These are phyloP conservation scores for Cheilosia variabilis DNA, from an alignment of 2,888 invertebrate genomes.

Conservation along the genomic window DNA sequence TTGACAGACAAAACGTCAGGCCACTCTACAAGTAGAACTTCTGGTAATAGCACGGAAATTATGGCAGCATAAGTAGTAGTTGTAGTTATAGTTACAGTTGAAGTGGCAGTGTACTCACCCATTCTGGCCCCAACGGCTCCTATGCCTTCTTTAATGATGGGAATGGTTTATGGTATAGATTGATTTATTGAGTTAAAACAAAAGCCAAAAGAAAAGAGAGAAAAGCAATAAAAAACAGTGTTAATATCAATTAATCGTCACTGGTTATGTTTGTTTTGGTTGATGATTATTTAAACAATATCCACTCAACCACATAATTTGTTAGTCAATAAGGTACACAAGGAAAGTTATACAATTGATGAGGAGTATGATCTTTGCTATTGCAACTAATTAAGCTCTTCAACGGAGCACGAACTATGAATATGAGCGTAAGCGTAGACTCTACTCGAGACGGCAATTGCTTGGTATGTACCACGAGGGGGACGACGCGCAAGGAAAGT, in stretches of 20 bases:
- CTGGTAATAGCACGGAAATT: conserved; percentile 45
- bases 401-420: not conserved
- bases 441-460: not conserved
- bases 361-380: conserved; percentile 26
- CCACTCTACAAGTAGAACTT: conserved; percentile 38
- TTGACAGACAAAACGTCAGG: conserved; percentile 45
- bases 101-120: conserved; percentile 81
- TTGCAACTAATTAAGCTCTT: not conserved
- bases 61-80: conserved; percentile 53
- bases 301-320: conserved; percentile 4
- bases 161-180: conserved; percentile 69
- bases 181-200: conserved; percentile 76
- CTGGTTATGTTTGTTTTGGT: conserved; percentile 51
- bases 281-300: conserved; percentile 2
- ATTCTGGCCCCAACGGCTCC: conserved; percentile 79
- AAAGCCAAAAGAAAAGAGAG: conserved; percentile 78
- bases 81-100: conserved; percentile 59
- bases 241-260: conserved; percentile 66
- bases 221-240: conserved; percentile 71
- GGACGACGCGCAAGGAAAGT: too few species aligned
- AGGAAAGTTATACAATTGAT: conserved; percentile 33
- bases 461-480: not conserved
- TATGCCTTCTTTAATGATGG: conserved; percentile 73
- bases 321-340: conserved; percentile 47
- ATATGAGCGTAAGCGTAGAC: not conserved